phyloP scores from a whole-genome alignment of 2,888 invertebrate species.

The Formica aserva region DNA sequence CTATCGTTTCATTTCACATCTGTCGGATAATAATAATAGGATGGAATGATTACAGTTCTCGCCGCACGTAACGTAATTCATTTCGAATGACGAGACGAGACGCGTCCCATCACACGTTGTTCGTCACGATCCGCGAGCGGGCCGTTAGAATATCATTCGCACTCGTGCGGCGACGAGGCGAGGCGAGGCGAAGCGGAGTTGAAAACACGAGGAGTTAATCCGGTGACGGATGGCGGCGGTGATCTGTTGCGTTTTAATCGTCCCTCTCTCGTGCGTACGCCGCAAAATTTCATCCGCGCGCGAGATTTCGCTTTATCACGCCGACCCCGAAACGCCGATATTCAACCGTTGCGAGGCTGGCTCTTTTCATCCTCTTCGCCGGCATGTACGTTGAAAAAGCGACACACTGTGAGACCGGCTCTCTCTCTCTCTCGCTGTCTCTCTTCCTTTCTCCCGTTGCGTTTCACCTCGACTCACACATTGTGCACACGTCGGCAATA shows the following conservation, averaged over 20 bases:
- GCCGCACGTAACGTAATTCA: conserved; percentile 35
- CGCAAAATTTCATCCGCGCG: conserved; percentile 70
- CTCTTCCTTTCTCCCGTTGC: conserved; percentile 22
- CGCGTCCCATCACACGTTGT: conserved; percentile 24
- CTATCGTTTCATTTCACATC: conserved; percentile 37
- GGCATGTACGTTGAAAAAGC: conserved; percentile 38
- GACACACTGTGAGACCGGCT: conserved; percentile 36
- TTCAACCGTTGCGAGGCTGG: conserved; percentile 50
- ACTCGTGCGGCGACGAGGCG: conserved; percentile 17
- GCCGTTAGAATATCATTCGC: conserved; percentile 62
- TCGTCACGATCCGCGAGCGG: conserved; percentile 58
- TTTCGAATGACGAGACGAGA: conserved; percentile 37
- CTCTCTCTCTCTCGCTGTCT: neutral
- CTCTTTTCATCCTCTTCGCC: conserved; percentile 15
- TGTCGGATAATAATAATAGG: conserved; percentile 48
- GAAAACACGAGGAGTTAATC: conserved; percentile 65
- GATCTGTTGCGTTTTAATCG: conserved; percentile 71
- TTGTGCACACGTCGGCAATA: conserved; percentile 42
- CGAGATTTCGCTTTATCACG: conserved; percentile 62
- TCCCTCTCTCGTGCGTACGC: conserved; percentile 52
- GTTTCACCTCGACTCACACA: conserved; percentile 41
- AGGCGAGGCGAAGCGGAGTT: conserved; percentile 33
- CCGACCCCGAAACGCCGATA: conserved; percentile 68
- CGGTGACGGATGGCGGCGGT: conserved; percentile 67
- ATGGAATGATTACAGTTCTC: conserved; percentile 40